Conservation (phyloP, 2,113 vertebrate species). For the Burhinus oedicnemus region DNA sequence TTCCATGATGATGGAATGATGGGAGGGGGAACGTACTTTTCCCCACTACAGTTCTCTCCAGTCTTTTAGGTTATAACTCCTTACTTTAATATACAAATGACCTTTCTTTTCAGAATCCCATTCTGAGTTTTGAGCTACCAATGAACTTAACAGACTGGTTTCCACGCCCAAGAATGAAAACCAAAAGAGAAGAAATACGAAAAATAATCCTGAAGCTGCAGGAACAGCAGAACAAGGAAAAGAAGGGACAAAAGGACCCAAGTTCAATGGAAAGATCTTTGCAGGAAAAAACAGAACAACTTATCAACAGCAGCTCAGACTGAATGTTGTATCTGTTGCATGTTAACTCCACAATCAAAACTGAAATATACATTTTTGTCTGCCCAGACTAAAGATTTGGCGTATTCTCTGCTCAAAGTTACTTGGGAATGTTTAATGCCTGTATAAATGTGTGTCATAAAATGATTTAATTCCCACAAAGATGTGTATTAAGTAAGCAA, state of each 20-base stretch:
- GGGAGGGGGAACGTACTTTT: background rate
- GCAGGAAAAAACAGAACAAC: slow-evolving; percentile 67
- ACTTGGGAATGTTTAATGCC: slow-evolving; percentile 71
- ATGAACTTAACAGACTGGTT: slow-evolving; percentile 95
- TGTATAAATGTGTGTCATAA: slow-evolving; percentile 81
- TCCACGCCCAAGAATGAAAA: slow-evolving; percentile 94
- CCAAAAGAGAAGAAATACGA: slow-evolving; percentile 93
- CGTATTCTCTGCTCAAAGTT: slow-evolving; percentile 66
- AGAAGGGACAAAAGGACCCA: slow-evolving; percentile 74
- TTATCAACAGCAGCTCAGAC: slow-evolving; percentile 75
- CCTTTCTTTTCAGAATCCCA: slow-evolving; percentile 83
- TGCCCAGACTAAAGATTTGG: slow-evolving; percentile 65
- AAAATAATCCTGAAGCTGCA: slow-evolving; percentile 91
- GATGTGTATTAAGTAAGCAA: slow-evolving; percentile 83
- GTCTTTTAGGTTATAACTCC: background rate
- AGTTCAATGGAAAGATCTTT: slow-evolving; percentile 64
- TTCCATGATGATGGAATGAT: background rate
- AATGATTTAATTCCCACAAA: slow-evolving; percentile 76
- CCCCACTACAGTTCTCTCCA: background rate
- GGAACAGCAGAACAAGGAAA: slow-evolving; percentile 84
- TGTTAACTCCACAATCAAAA: slow-evolving; percentile 63
- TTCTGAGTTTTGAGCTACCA: slow-evolving; percentile 92
- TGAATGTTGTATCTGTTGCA: slow-evolving; percentile 68
- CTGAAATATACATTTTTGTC: slow-evolving; percentile 52
- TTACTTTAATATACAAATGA: background rate